These are phyloP conservation scores for Pterois miles DNA, from an alignment of 2,797 vertebrate genomes.

Conservation along the genomic window DNA sequence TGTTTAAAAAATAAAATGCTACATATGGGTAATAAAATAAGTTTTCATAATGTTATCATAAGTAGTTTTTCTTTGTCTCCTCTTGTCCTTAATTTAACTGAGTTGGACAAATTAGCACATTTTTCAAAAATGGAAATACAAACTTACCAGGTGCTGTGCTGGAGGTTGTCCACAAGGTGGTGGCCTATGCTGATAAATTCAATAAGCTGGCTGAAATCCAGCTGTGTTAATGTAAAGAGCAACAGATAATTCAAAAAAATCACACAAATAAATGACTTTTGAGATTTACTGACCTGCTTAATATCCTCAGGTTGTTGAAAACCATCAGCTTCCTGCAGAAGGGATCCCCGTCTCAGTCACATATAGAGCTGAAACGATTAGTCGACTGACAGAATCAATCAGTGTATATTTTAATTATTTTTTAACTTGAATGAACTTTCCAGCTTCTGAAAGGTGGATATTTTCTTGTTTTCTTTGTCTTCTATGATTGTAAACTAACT, in stretches of 20 bases:
- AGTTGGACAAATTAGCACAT: not conserved
- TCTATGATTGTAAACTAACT: no score
- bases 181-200: not conserved
- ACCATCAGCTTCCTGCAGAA: not conserved
- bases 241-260: not conserved
- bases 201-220: not conserved
- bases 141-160: not conserved
- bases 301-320: not conserved
- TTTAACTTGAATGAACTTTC: not conserved
- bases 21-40: constrained; percentile 8
- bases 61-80: not conserved
- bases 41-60: not conserved
- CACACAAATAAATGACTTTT: not conserved
- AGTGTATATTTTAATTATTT: not conserved
- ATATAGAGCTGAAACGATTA: not conserved
- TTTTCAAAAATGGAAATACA: not conserved
- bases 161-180: constrained; percentile 51
- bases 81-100: not conserved
- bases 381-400: not conserved
- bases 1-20: not conserved
- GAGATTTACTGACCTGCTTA: not conserved
- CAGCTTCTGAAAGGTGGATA: no score
- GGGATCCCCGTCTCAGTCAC: not conserved
- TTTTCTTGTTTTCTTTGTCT: no score
- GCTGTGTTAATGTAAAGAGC: not conserved